Evolutionary conservation across 2,888 invertebrate species (phyloP).

Genomic region (Trichacis sp.): DNA sequence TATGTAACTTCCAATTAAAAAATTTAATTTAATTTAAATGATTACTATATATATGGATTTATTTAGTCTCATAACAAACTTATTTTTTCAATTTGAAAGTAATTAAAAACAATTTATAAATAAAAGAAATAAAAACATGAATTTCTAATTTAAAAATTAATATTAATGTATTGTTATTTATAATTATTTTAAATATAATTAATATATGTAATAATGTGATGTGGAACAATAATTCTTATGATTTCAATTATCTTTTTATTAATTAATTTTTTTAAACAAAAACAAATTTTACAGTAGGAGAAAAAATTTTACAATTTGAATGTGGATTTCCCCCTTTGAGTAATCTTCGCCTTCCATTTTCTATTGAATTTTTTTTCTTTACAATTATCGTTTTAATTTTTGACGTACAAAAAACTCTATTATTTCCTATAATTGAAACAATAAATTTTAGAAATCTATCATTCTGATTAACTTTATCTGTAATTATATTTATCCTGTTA

Average conservation of each 20-base stretch:
- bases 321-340: slow-evolving; percentile 74
- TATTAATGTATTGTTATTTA: slow-evolving; percentile 5
- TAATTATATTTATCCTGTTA: slow-evolving; percentile 68
- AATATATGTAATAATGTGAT: slow-evolving; percentile 64
- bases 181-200: slow-evolving; percentile 17
- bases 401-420: slow-evolving; percentile 78
- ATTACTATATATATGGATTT: slow-evolving; percentile 70
- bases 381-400: slow-evolving; percentile 80
- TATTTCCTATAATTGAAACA: slow-evolving; percentile 72
- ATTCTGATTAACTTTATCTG: slow-evolving; percentile 1
- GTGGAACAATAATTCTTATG: slow-evolving; percentile 8
- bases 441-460: not conserved
- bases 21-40: slow-evolving; percentile 71
- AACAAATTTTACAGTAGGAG: slow-evolving; percentile 74
- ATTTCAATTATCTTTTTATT: slow-evolving; percentile 70
- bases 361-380: slow-evolving; percentile 76
- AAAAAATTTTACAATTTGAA: slow-evolving; percentile 77
- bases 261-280: slow-evolving; percentile 71
- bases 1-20: slow-evolving; percentile 81
- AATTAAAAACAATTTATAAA: slow-evolving; percentile 10
- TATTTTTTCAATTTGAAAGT: slow-evolving; percentile 37
- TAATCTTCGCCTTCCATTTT: slow-evolving; percentile 72
- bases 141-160: slow-evolving; percentile 2
- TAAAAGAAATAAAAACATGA: not conserved
- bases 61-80: slow-evolving; percentile 34